Evolutionary conservation across 2,113 vertebrate genomes (phyloP).

Genomic region (Etheostoma spectabile): DNA sequence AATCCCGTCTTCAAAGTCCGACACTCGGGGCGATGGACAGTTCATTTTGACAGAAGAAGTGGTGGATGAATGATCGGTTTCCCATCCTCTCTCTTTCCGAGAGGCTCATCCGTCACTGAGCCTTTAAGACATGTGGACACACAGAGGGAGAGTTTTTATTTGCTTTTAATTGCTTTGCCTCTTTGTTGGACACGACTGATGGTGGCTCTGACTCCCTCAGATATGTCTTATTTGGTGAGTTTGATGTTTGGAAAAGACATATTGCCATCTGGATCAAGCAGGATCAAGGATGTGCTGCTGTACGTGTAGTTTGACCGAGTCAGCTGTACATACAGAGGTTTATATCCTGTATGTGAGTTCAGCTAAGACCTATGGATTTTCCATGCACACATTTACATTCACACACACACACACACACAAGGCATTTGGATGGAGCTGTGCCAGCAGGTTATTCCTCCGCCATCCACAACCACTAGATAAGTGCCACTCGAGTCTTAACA

Average conservation of each 20-base stretch:
- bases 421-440: not conserved
- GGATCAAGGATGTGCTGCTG: not conserved
- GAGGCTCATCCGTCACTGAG: slow-evolving; percentile 18
- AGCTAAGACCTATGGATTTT: slow-evolving; percentile 2
- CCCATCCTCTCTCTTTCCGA: not conserved
- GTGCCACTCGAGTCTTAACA: slow-evolving; percentile 32
- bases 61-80: not conserved
- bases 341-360: slow-evolving; percentile 2
- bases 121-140: slow-evolving; percentile 3
- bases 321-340: not conserved
- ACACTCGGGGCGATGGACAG: not conserved
- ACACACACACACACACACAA: not conserved
- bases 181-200: not conserved
- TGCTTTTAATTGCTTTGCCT: slow-evolving; percentile 2
- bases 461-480: slow-evolving; percentile 1
- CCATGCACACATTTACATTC: slow-evolving; percentile 1
- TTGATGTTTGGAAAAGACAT: not conserved
- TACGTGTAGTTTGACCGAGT: not conserved
- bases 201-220: slow-evolving; percentile 2
- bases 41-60: not conserved
- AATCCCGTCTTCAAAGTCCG: not conserved
- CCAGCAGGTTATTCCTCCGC: not conserved
- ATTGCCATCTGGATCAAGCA: not conserved
- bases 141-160: not conserved
- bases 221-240: slow-evolving; percentile 19